These are phyloP conservation scores for Sebastes hopkinsi DNA, from an alignment of 2,797 vertebrate species.

Conservation along the genomic window DNA sequence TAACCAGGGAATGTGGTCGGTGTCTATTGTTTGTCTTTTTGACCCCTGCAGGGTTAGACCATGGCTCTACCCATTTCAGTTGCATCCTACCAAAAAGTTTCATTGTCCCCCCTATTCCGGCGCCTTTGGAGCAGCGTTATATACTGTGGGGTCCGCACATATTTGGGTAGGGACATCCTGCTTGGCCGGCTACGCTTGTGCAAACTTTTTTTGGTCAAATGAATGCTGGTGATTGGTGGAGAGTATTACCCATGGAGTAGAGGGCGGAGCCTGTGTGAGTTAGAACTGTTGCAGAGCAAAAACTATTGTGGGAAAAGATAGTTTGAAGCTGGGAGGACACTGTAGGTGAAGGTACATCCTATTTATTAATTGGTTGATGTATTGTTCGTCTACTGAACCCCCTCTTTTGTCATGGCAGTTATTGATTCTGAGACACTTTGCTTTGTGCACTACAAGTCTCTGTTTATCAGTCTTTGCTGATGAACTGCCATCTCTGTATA, in stretches of 20 bases:
- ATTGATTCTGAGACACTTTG: neutral
- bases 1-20: too few relatives aligned
- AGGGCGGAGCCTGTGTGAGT: neutral
- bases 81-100: too few relatives aligned
- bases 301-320: neutral
- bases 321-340: slow-evolving; percentile 2
- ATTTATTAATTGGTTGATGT: neutral
- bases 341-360: neutral
- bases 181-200: neutral
- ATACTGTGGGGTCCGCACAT: too few relatives aligned
- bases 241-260: neutral
- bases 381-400: neutral
- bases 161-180: neutral
- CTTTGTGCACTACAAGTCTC: neutral
- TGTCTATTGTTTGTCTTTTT: too few relatives aligned
- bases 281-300: slow-evolving; percentile 34
- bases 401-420: neutral
- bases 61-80: too few relatives aligned
- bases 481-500: neutral
- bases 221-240: neutral
- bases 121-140: too few relatives aligned
- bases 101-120: too few relatives aligned
- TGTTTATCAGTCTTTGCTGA: neutral
- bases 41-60: too few relatives aligned
- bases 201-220: neutral